These are phyloP conservation scores for Oophaga sylvatica DNA, from an alignment of 2,797 vertebrate genomes.

Conservation along the genomic window DNA sequence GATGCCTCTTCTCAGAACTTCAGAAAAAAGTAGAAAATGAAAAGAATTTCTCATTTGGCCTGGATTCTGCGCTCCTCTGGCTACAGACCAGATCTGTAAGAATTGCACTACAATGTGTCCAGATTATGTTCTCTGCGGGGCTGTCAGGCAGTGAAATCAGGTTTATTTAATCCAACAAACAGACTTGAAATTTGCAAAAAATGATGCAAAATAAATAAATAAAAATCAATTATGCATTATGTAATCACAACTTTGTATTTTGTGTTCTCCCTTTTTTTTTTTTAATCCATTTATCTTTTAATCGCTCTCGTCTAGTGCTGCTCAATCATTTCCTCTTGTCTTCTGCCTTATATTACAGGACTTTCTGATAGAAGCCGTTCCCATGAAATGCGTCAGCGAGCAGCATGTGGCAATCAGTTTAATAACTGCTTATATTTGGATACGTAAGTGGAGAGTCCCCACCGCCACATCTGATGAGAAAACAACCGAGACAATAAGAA, in stretches of 20 bases:
- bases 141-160: not conserved
- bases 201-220: not conserved
- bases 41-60: slow-evolving; percentile 38
- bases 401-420: not conserved
- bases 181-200: not conserved
- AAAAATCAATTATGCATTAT: not conserved
- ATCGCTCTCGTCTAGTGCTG: not conserved
- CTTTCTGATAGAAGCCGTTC: not conserved
- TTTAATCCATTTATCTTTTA: not conserved
- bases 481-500: not conserved
- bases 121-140: slow-evolving; percentile 28
- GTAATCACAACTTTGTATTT: not conserved
- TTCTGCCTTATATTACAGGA: slow-evolving; percentile 3
- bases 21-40: slow-evolving; percentile 33
- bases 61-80: slow-evolving; percentile 9
- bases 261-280: not conserved
- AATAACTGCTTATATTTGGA: not conserved
- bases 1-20: slow-evolving; percentile 36
- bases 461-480: not conserved
- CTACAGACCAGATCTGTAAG: slow-evolving; percentile 23
- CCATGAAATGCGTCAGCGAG: not conserved
- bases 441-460: not conserved
- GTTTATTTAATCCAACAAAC: slow-evolving; percentile 14
- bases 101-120: slow-evolving; percentile 31
- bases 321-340: not conserved